Evolutionary conservation across 2,888 invertebrate genomes (phyloP), one percentile per base, ranked within the genome.

Genomic region (Dexiosoma caninum): DNA sequence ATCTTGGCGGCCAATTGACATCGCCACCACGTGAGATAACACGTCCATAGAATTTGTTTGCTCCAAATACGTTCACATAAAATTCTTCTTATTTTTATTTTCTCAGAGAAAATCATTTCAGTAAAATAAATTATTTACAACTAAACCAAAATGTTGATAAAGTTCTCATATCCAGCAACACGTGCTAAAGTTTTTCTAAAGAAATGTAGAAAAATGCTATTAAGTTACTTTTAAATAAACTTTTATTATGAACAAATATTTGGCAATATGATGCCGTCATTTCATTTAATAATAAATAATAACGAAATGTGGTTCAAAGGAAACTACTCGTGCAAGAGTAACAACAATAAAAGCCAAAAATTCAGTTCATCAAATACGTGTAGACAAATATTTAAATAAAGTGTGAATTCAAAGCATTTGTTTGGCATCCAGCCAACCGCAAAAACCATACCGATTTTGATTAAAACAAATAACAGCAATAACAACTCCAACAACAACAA

Each of bases 381-480:
- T 53, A 72, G 32, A 62, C 14, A 42, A 71, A 60, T 60, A 60
- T 71, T 53, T 62, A 62, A 62, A 53, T 57, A 66, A 62, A 67
- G 37, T 40, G 27, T 19, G 40, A 71, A 23, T 42, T 42, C 49
- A 71, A 79, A 76, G 35, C 53, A 44, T 59, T 75, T 62, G 12
- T 44, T 77, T 81, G 81, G 81, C 81, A 69, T 6, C 27, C 51
- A 72, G 67, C 81, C 81, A 81, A 74, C 62, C 72, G 42, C 62
- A 49, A 55, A 77, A 72, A 64, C 67, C 72, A 72, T 53, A 57
- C 14, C 71, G 35, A 49, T 55, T 69, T 67, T 46, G 60, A 67
- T 76, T 67, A 76, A 49, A n/a, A n/a, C n/a, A n/a, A n/a, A n/a
- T n/a, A n/a, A n/a, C n/a, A n/a, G n/a, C n/a, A n/a, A n/a, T n/a